Evolutionary conservation across 2,113 vertebrate genomes (phyloP).

Genomic region (Centropus bengalensis): DNA sequence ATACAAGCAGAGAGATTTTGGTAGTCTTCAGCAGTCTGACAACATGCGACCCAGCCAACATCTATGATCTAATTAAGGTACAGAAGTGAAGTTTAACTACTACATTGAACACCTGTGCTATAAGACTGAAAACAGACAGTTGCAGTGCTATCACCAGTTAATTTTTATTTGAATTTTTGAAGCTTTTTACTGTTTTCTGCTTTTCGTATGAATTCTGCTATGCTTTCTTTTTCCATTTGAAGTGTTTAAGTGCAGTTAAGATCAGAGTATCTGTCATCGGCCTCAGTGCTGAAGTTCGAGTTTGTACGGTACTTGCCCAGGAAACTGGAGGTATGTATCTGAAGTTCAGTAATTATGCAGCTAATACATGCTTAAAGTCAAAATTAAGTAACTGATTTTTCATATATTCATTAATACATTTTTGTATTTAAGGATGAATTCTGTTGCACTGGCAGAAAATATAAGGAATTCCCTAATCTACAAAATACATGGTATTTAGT

Average conservation of each 20-base stretch:
- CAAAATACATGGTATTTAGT: background rate
- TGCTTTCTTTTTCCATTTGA: conserved; percentile 46
- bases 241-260: conserved; percentile 91
- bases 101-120: background rate
- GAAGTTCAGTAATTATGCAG: background rate
- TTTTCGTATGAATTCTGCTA: background rate
- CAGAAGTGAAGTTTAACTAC: background rate
- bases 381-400: background rate
- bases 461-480: background rate
- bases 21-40: conserved; percentile 96
- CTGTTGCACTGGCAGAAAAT: background rate
- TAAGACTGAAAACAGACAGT: background rate
- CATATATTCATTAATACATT: background rate
- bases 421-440: background rate
- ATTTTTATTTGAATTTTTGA: background rate
- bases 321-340: conserved; percentile 90
- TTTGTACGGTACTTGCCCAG: conserved; percentile 91
- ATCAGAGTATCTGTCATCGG: conserved; percentile 95
- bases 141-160: background rate
- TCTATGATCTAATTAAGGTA: conserved; percentile 96
- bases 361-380: background rate
- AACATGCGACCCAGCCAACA: conserved; percentile 95
- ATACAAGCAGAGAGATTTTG: conserved; percentile 94
- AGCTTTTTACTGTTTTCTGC: background rate
- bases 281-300: conserved; percentile 93